These are phyloP conservation scores for Gymnocheta viridis DNA, from an alignment of 2,888 invertebrate species.

Conservation along the genomic window DNA sequence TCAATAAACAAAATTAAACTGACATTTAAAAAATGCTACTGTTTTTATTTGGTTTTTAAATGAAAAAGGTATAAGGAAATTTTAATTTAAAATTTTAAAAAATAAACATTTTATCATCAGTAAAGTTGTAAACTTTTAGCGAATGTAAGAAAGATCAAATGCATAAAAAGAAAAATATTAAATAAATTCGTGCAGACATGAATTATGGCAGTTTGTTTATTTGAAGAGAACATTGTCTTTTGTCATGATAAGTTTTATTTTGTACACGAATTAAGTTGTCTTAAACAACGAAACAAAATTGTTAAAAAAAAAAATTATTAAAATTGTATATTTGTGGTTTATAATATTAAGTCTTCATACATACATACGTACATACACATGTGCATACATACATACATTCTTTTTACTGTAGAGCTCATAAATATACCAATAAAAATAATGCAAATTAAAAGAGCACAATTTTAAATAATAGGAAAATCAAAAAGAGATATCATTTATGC, in stretches of 20 bases:
- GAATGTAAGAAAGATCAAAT: slow-evolving; percentile 3
- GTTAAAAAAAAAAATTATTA: background rate
- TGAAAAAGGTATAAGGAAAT: background rate
- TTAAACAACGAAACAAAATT: slow-evolving; percentile 37
- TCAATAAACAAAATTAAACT: slow-evolving; percentile 21
- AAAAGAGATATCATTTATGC: no score
- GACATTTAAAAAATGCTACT: slow-evolving; percentile 19
- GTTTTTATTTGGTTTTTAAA: background rate
- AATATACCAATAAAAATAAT: background rate
- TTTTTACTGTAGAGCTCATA: background rate
- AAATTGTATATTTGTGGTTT: slow-evolving; percentile 28
- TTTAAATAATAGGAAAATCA: background rate
- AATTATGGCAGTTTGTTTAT: slow-evolving; percentile 63
- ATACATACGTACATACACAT: background rate
- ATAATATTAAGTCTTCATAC: slow-evolving; percentile 23
- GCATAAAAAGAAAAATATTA: slow-evolving; percentile 42
- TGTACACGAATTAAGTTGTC: slow-evolving; percentile 69
- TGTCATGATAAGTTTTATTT: slow-evolving; percentile 65
- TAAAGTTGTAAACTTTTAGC: background rate
- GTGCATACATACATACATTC: no score
- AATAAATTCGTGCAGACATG: slow-evolving; percentile 69
- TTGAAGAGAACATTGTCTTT: slow-evolving; percentile 56
- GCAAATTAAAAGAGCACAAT: background rate
- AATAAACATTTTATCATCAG: background rate
- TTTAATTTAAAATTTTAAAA: slow-evolving; percentile 1